These are phyloP conservation scores for Prionailurus viverrinus DNA, from an alignment of 2,113 vertebrate species.

Conservation along the genomic window DNA sequence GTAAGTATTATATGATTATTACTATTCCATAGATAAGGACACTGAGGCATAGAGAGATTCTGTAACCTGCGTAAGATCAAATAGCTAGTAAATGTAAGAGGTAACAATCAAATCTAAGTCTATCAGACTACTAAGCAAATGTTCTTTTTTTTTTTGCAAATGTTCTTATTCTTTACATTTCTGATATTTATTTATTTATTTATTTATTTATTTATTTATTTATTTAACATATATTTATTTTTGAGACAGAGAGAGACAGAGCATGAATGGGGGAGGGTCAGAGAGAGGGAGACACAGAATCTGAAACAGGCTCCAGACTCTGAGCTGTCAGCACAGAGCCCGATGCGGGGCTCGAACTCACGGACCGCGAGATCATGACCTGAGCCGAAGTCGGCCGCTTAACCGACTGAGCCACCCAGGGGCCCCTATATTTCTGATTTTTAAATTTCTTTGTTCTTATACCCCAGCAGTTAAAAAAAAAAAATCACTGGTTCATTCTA, in stretches of 20 bases:
- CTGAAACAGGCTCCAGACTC: no score
- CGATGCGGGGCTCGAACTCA: no score
- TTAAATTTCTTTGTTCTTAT: background rate
- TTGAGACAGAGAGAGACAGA: no score
- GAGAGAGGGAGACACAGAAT: no score
- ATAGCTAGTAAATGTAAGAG: background rate
- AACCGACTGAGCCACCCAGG: no score
- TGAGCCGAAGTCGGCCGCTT: no score
- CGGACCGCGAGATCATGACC: no score
- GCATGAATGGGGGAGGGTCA: no score
- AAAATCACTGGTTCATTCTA: no score
- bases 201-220: background rate
- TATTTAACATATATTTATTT: no score
- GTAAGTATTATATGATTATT: background rate
- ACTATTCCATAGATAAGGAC: background rate
- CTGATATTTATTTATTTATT: background rate
- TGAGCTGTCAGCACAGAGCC: no score
- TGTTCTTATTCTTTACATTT: background rate
- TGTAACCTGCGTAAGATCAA: background rate
- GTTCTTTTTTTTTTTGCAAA: background rate
- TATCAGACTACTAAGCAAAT: background rate
- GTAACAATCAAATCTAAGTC: background rate
- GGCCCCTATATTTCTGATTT: background rate
- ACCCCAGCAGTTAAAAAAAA: background rate
- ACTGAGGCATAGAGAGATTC: background rate